Evolutionary conservation across 1,140 invertebrate species (phyloP).

Genomic region (Cepaea nemoralis): DNA sequence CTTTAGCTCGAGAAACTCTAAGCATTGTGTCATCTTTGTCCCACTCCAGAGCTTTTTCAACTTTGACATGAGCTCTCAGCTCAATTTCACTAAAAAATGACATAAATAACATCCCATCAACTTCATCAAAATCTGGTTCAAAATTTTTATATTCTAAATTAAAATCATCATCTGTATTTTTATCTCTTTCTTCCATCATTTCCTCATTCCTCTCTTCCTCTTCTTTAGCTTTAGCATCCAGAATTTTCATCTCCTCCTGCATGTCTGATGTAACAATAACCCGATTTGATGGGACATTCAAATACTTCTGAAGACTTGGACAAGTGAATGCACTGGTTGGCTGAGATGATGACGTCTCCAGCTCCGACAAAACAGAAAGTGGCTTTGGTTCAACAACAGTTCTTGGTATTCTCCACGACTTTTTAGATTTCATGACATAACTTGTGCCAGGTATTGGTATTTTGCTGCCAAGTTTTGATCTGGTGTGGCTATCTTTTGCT

Average conservation of each 20-base stretch:
- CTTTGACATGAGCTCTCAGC: conserved; percentile 58
- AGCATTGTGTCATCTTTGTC: conserved; percentile 44
- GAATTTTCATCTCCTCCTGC: conserved; percentile 41
- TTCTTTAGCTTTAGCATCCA: conserved; percentile 51
- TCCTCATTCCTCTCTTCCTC: conserved; percentile 42
- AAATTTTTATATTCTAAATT: conserved; percentile 41
- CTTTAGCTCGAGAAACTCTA: conserved; percentile 45
- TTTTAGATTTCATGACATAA: conserved; percentile 29
- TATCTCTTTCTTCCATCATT: conserved; percentile 24
- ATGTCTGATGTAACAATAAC: conserved; percentile 41
- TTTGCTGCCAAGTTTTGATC: conserved; percentile 40
- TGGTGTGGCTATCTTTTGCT: conserved; percentile 3
- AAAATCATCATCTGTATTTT: conserved; percentile 22
- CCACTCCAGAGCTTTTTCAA: conserved; percentile 62
- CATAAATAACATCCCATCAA: conserved; percentile 65
- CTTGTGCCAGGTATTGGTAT: conserved; percentile 39
- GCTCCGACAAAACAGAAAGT: conserved; percentile 22
- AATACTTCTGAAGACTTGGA: conserved; percentile 40
- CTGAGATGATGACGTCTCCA: conserved; percentile 21
- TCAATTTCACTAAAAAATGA: conserved; percentile 62
- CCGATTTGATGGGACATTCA: conserved; percentile 42
- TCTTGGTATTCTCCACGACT: conserved; percentile 29
- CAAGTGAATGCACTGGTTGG: conserved; percentile 26
- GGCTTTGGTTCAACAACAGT: conserved; percentile 29
- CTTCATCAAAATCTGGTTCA: conserved; percentile 67